Base-by-base conservation (phyloP, 2,797 vertebrate species). In the Anguilla marmorata region DNA sequence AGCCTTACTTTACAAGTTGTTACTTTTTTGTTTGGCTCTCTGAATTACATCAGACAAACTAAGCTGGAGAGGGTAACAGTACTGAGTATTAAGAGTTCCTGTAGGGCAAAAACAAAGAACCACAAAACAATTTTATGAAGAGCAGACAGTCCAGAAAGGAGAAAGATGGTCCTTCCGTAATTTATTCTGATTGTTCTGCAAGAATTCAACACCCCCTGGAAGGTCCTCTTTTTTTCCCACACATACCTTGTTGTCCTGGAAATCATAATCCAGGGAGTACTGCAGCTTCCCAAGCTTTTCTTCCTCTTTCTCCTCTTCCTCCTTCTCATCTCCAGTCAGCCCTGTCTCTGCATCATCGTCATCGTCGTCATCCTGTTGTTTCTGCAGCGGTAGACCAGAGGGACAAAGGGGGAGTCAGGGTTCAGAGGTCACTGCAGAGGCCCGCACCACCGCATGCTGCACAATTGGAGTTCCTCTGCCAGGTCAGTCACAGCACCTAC, bases 261-360 rank as follows among this genome's bases (percentile, higher is more conserved):
- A 99, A 90, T 99, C 98, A 0, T 99, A 99, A 92, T 99, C 98
- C 86, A 99, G 94, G 0, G 98, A 99, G 93, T 98, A 99, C 94
- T 99, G 98, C 91, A 99, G 93, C 92, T 99, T 99, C 84, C 98
- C 98, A 27, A 99, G 95, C 93, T 99, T 99, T 0, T 98, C 98
- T 88, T 99, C 97, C 91, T 99, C 98, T 93, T 99, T 98, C 89
- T 98, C 97, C 88, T 99, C 98, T 0, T 97, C 97, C 92, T 99
- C 97, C 0, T 98, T 98, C 92, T 98, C 98, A 0, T 98, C 98
- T 83, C 97, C 98, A 0, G 97, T 98, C 92, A 98, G 95, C 19
- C 97, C 98, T 0, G 95, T 97, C 90, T 98, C 98, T 0, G 98
- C 96, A 0, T 99, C 97, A 0, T 99, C 98, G 0, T 99, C 98